Percentiles rank a stretch among this genome's conserved stretches.
Conservation (phyloP, 2,888 invertebrate species). For the Dinocampus coccinellae region DNA sequence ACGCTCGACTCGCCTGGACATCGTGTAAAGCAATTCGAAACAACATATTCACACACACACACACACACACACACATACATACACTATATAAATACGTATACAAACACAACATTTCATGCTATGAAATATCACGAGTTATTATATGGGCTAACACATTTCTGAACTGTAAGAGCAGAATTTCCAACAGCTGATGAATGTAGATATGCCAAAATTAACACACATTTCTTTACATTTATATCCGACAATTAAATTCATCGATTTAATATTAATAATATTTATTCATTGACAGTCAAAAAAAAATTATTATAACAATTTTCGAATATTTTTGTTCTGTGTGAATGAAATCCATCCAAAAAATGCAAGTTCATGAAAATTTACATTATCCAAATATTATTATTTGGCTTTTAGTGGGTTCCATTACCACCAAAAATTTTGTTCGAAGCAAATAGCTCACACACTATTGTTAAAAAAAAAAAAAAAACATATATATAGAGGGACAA, state of each 20-base stretch:
- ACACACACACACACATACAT: neutral
- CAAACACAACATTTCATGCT: neutral
- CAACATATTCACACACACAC: slow-evolving; percentile 18
- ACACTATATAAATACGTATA: neutral
- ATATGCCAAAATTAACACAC: slow-evolving; percentile 23
- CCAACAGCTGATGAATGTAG: slow-evolving; percentile 33
- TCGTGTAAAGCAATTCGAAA: slow-evolving; percentile 33
- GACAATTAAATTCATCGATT: neutral
- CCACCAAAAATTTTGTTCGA: neutral
- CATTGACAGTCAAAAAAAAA: no score
- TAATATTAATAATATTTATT: no score
- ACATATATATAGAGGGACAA: neutral
- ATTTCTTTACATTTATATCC: neutral
- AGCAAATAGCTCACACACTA: neutral
- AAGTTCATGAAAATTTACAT: neutral
- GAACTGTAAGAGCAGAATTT: slow-evolving; percentile 13
- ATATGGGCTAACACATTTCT: slow-evolving; percentile 12
- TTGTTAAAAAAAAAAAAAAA: neutral
- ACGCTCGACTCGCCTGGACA: slow-evolving; percentile 45
- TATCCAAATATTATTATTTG: neutral
- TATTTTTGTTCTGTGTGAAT: no score
- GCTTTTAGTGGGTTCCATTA: neutral
- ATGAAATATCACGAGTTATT: neutral
- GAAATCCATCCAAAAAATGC: neutral
- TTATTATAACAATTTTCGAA: no score